phyloP scores from a whole-genome alignment of 2,797 vertebrate species.

The Hydrocynus forskahlii region DNA sequence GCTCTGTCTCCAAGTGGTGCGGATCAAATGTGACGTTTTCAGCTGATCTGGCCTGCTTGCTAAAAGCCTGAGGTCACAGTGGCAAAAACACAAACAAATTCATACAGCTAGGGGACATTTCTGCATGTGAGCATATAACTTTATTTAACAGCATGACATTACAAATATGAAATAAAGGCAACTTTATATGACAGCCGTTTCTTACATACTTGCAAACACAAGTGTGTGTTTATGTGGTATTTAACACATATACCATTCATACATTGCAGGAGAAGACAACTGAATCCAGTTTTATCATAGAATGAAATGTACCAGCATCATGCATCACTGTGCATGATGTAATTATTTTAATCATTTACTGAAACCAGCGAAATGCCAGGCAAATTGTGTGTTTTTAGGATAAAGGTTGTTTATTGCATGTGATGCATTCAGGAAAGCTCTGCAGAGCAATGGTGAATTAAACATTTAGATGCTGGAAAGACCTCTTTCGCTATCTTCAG shows the following conservation, averaged over 20 bases:
- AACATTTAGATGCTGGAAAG: slow-evolving; percentile 31
- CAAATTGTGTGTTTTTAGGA: neutral
- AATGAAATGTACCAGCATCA: neutral
- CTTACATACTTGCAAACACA: neutral
- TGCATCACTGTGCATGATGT: neutral
- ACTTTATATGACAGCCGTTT: neutral
- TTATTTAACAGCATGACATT: slow-evolving; percentile 34
- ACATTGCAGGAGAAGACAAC: neutral
- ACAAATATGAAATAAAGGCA: slow-evolving; percentile 3
- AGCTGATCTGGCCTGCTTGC: slow-evolving; percentile 37
- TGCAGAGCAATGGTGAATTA: slow-evolving; percentile 36
- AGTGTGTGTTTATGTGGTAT: neutral
- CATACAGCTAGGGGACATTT: slow-evolving; percentile 1
- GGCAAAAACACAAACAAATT: slow-evolving; percentile 28
- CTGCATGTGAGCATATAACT: slow-evolving; percentile 5
- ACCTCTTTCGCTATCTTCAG: slow-evolving; percentile 39
- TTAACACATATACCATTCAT: neutral
- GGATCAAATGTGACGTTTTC: slow-evolving; percentile 52
- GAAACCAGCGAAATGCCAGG: neutral
- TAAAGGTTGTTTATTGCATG: neutral
- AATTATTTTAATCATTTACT: neutral
- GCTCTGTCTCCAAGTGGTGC: slow-evolving; percentile 38
- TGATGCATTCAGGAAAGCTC: slow-evolving; percentile 30
- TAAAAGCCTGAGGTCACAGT: slow-evolving; percentile 42
- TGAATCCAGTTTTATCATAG: neutral